Base-by-base conservation (phyloP, 2,888 invertebrate genomes). In the Protodeltote pygarga region DNA sequence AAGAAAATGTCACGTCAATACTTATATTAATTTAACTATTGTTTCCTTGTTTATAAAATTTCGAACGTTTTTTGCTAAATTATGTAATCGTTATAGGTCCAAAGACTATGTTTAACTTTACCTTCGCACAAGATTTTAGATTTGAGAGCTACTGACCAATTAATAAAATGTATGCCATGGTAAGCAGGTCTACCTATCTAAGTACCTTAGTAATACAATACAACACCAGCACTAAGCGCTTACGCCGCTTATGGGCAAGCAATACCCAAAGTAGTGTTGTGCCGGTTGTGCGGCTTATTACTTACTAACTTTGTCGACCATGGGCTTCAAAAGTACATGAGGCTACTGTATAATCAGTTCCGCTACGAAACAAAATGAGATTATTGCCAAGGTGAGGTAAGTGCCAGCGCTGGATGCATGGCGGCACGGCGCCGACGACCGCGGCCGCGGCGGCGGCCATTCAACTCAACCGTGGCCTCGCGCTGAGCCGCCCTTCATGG, bases 301-400 rank as follows among this genome's bases (percentile, higher is more conserved):
- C 49, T 46, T 45, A 5, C 45, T 47, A 60, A 52, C 20, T 31
- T 34, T 34, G 28, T 16, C 41, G 57, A 47, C 54, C 29, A 61
- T 58, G 38, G 35, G 45, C 28, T 47, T 41, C 29, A 51, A 52
- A 69, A 58, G 67, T 71, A 67, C 65, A 74, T 67, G 69, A 71
- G 61, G 48, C 64, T 59, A 64, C 69, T 67, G 78, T 76, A 75
- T 76, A 79, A 75, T 76, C 73, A 79, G 81, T 79, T 83, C 81
- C 83, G 81, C 77, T 77, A 81, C 79, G 80, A 81, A 75, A 77
- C 80, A 79, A 83, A 65, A 83, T 84, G 75, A 80, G 82, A 82
- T 84, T 87, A 87, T 85, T 84, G 84, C 81, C 81, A 84, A 88
- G 86, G 86, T 84, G 81, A 87, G 83, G 81, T 82, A 81, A 83